A percentile compares a stretch with the other conserved stretches of the same genome.
Evolutionary conservation across 2,113 vertebrate genomes (phyloP).

Genomic region (Isurus oxyrinchus): DNA sequence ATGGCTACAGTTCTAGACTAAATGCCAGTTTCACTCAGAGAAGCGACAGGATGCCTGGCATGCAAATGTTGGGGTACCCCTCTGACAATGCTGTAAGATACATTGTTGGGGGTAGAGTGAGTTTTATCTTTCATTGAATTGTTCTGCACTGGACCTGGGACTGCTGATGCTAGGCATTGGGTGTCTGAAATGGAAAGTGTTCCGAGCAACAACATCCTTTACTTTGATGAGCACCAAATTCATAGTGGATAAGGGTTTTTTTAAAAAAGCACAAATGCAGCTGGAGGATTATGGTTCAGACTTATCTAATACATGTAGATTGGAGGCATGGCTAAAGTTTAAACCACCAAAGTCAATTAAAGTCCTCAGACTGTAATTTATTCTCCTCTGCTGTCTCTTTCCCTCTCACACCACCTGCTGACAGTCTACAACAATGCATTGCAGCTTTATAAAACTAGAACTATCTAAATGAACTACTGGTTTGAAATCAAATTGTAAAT

Average conservation of each 20-base stretch:
- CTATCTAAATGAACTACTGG: neutral
- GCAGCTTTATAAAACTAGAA: neutral
- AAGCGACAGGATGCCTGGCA: neutral
- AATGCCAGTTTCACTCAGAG: neutral
- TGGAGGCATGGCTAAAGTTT: neutral
- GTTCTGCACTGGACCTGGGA: neutral
- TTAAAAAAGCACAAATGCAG: neutral
- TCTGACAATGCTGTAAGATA: neutral
- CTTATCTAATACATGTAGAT: neutral
- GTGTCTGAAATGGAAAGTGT: neutral
- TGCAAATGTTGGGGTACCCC: neutral
- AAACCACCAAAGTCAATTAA: neutral
- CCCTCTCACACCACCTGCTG: neutral
- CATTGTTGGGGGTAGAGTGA: neutral
- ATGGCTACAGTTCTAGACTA: neutral
- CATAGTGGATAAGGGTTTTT: neutral
- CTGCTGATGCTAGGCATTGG: neutral
- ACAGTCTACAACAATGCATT: neutral
- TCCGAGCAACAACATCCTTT: neutral
- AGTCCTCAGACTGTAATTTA: neutral
- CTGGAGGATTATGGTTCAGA: neutral
- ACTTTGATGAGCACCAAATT: neutral
- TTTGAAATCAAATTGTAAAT: neutral
- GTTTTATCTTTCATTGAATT: neutral
- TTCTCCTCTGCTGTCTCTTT: neutral